Evolutionary conservation across 2,888 invertebrate genomes (phyloP).

Genomic region (Saturnia japonica): DNA sequence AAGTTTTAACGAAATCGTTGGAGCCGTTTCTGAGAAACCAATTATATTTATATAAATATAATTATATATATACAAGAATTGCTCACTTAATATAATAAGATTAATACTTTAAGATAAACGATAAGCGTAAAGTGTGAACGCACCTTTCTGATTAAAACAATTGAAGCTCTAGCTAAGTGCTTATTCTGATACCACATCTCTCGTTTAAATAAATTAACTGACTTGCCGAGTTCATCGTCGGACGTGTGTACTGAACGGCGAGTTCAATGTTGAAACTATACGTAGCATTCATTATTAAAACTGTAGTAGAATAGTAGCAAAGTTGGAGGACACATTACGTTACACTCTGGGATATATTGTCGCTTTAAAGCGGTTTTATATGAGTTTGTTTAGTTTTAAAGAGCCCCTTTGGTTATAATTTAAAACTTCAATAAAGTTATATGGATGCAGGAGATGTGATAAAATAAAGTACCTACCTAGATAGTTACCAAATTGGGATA

Average conservation of each 20-base stretch:
- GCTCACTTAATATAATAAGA: no score
- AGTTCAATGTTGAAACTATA: neutral
- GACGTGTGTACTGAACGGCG: neutral
- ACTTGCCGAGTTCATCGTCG: slow-evolving; percentile 7
- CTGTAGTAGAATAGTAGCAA: neutral
- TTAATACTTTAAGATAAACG: neutral
- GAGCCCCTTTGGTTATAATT: neutral
- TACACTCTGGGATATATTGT: neutral
- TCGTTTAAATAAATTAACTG: neutral
- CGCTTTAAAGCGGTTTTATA: neutral
- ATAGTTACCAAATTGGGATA: no score
- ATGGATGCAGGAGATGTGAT: neutral
- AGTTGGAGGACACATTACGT: neutral
- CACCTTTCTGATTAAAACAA: slow-evolving; percentile 11
- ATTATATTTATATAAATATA: no score
- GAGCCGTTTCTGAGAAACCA: no score
- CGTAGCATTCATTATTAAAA: neutral
- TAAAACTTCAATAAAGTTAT: neutral
- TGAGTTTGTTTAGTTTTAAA: neutral
- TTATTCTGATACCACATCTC: slow-evolving; percentile 5
- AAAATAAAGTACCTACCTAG: no score
- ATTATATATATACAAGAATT: no score
- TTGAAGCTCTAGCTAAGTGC: neutral
- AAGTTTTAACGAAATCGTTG: no score
- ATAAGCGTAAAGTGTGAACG: neutral